Percentiles rank a stretch among this genome's conserved stretches.
These are phyloP conservation scores for Isichthys henryi DNA, from an alignment of 2,113 vertebrate genomes.

Conservation along the genomic window DNA sequence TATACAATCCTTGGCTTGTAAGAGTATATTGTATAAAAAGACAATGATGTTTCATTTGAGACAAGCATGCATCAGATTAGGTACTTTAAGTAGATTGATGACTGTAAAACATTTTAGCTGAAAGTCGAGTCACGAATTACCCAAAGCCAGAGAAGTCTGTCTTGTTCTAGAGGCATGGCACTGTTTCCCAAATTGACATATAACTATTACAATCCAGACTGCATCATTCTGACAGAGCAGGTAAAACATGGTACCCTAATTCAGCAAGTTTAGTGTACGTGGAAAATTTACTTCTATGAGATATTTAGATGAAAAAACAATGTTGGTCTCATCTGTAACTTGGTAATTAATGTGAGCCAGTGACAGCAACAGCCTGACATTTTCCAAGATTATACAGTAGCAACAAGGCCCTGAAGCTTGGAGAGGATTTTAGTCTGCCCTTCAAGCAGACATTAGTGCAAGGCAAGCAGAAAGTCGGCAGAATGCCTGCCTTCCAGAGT, in stretches of 20 bases:
- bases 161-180: background rate
- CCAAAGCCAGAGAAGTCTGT: background rate
- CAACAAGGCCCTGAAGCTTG: background rate
- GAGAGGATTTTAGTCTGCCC: background rate
- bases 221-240: background rate
- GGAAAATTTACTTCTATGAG: background rate
- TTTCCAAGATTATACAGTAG: background rate
- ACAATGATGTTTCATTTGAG: background rate
- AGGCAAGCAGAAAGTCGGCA: slow-evolving; percentile 1
- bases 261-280: background rate
- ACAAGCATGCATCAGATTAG: no score
- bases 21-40: background rate
- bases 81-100: no score
- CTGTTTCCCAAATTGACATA: background rate
- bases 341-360: background rate
- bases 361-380: background rate
- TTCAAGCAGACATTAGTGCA: slow-evolving; percentile 9
- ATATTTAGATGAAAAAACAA: background rate
- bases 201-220: background rate
- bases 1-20: background rate
- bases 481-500: background rate
- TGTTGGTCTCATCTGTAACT: background rate
- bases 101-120: no score
- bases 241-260: background rate
- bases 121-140: background rate